These are phyloP conservation scores for Noctilio leporinus DNA, from an alignment of 2,113 vertebrate genomes.

Conservation along the genomic window DNA sequence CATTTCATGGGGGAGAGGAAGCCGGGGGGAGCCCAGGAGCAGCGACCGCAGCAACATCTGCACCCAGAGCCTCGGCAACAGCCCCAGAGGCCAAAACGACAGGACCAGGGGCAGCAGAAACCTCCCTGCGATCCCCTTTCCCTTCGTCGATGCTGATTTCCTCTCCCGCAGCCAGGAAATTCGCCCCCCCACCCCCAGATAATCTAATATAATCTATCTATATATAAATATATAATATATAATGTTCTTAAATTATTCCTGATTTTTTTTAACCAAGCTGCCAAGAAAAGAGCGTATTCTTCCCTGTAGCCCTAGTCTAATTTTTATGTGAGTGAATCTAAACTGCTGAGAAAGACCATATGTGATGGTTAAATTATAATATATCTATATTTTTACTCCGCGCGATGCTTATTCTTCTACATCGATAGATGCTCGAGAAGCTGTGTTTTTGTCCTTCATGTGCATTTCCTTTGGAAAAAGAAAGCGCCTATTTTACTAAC, in stretches of 20 bases:
- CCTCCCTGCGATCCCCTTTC: conserved; percentile 60
- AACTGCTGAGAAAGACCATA: conserved; percentile 82
- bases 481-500: conserved; percentile 86
- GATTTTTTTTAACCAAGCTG: conserved; percentile 80
- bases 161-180: conserved; percentile 75
- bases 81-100: conserved; percentile 70
- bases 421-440: conserved; percentile 74
- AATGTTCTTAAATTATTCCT: conserved; percentile 86
- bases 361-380: conserved; percentile 80
- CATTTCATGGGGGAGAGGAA: conserved; percentile 85
- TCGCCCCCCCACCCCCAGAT: conserved; percentile 54
- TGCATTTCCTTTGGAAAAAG: conserved; percentile 81
- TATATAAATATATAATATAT: conserved; percentile 85
- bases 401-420: conserved; percentile 74
- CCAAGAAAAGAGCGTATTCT: conserved; percentile 77
- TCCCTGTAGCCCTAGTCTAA: conserved; percentile 71
- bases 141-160: conserved; percentile 73
- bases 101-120: conserved; percentile 67
- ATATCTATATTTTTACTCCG: conserved; percentile 68
- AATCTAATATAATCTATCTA: conserved; percentile 71
- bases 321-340: conserved; percentile 87
- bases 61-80: conserved; percentile 73
- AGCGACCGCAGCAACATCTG: conserved; percentile 65
- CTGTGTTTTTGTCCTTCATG: conserved; percentile 78
- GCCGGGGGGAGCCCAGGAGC: conserved; percentile 62